phyloP scores from a whole-genome alignment of 2,888 invertebrate species.

The Ichneumoninae sp. region DNA sequence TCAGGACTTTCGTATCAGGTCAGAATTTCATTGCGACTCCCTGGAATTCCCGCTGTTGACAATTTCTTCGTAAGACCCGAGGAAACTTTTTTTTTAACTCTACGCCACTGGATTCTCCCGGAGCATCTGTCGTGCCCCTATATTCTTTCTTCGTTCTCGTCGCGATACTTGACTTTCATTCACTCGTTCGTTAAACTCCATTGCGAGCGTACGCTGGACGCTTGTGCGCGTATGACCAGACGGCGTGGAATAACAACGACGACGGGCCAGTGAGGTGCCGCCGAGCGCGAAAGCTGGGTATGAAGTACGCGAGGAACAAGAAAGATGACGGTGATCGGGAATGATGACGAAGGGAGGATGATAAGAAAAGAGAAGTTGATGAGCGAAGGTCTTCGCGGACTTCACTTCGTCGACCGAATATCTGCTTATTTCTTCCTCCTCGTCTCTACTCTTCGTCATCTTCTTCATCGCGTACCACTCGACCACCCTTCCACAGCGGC shows the following conservation, averaged over 20 bases:
- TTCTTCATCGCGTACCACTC: constrained; percentile 33
- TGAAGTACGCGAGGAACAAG: constrained; percentile 27
- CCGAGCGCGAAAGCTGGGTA: constrained; percentile 1
- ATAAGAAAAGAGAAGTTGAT: constrained; percentile 17
- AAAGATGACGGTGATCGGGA: constrained; percentile 11
- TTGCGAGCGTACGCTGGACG: constrained; percentile 47
- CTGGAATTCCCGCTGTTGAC: neutral
- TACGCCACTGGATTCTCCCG: neutral
- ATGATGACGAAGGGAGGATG: neutral
- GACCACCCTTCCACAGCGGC: neutral
- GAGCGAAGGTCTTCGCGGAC: constrained; percentile 4
- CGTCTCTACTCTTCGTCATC: constrained; percentile 17
- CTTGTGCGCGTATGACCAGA: constrained; percentile 24
- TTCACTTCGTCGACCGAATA: constrained; percentile 45
- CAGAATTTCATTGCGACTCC: too few species aligned
- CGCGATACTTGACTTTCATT: constrained; percentile 55
- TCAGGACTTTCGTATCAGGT: too few species aligned
- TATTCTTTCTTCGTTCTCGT: constrained; percentile 10
- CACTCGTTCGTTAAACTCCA: constrained; percentile 57
- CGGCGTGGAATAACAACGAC: neutral
- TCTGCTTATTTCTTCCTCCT: constrained; percentile 52
- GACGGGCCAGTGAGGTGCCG: neutral
- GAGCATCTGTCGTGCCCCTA: neutral
- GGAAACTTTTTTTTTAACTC: too few species aligned
- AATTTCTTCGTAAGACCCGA: neutral